These are phyloP conservation scores for Acrossocheilus fasciatus DNA, from an alignment of 2,797 vertebrate genomes.

Conservation along the genomic window DNA sequence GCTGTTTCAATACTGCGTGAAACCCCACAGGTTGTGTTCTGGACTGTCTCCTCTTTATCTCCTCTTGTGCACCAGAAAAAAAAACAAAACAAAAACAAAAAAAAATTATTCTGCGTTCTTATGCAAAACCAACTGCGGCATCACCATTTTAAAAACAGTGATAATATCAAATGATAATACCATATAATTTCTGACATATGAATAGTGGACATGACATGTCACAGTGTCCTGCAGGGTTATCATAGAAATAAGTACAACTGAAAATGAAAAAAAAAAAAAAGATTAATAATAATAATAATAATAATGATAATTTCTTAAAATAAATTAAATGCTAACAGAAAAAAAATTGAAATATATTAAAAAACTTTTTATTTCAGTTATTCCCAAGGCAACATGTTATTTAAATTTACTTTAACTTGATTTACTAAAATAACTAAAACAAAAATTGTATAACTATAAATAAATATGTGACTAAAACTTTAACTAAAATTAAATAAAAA, in stretches of 20 bases:
- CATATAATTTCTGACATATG: neutral
- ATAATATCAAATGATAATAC: neutral
- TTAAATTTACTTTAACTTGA: no score
- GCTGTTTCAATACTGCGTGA: constrained; percentile 34
- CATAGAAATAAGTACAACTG: no score
- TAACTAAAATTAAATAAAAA: no score
- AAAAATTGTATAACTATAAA: no score
- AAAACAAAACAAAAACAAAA: no score
- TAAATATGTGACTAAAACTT: no score
- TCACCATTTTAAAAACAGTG: neutral
- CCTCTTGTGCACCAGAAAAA: neutral
- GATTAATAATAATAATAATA: neutral
- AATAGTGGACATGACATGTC: neutral
- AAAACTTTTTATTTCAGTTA: no score
- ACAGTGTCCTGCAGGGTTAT: neutral
- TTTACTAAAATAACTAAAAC: no score
- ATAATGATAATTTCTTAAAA: neutral
- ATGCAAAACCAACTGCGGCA: neutral
- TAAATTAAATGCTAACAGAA: neutral
- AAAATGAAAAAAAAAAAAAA: no score
- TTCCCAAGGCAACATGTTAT: no score
- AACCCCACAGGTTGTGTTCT: constrained; percentile 31
- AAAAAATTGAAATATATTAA: no score
- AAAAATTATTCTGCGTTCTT: neutral
- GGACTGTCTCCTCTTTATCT: neutral